These are phyloP conservation scores for Lagodon rhomboides DNA, from an alignment of 2,797 vertebrate genomes.

Conservation along the genomic window DNA sequence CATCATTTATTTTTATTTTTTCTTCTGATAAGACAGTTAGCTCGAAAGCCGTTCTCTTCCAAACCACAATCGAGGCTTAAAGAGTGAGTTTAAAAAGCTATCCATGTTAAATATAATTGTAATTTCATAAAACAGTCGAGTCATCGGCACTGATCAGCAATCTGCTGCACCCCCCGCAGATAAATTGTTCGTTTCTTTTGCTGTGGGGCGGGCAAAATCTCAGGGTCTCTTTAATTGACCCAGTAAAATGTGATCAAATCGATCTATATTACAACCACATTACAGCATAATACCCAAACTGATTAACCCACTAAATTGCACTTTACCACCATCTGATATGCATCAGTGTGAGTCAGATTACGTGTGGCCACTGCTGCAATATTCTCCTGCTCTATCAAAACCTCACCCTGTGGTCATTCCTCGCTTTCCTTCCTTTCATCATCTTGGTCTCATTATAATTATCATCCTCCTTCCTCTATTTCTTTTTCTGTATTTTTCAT, in stretches of 20 bases:
- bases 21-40: neutral
- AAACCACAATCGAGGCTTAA: constrained; percentile 13
- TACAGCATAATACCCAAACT: constrained; percentile 49
- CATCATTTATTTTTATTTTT: too few species aligned
- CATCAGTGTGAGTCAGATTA: constrained; percentile 45
- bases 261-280: constrained; percentile 54
- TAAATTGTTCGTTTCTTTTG: constrained; percentile 23
- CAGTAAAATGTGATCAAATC: constrained; percentile 43
- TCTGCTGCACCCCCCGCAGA: constrained; percentile 11
- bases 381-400: constrained; percentile 43
- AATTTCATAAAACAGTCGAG: constrained; percentile 24
- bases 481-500: constrained; percentile 37
- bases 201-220: constrained; percentile 8
- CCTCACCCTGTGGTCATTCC: constrained; percentile 60
- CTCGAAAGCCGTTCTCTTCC: neutral
- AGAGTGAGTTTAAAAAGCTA: constrained; percentile 15
- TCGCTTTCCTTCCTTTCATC: constrained; percentile 52
- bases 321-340: constrained; percentile 49
- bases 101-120: constrained; percentile 25
- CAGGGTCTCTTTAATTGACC: constrained; percentile 34
- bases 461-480: constrained; percentile 33
- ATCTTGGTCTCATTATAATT: constrained; percentile 60
- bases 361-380: constrained; percentile 35
- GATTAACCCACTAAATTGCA: constrained; percentile 52
- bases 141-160: constrained; percentile 26